Evolutionary conservation across 2,113 vertebrate genomes (phyloP).

Genomic region (Heterochromis multidens): DNA sequence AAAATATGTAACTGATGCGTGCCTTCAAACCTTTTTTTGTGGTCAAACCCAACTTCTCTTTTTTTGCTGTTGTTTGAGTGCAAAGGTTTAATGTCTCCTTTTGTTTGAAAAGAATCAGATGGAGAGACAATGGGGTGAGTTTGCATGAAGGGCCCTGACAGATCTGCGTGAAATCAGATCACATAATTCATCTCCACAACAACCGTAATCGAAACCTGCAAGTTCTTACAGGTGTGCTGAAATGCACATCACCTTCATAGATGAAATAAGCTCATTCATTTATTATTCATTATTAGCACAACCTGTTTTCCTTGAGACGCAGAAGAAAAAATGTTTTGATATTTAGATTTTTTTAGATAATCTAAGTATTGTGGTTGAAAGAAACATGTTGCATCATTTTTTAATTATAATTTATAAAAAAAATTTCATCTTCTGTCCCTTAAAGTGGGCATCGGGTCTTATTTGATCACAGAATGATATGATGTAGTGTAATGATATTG

Average conservation of each 20-base stretch:
- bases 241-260: background rate
- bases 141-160: too few relatives aligned
- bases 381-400: background rate
- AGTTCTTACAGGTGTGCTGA: background rate
- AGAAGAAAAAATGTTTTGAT: background rate
- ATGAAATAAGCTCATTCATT: background rate
- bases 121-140: too few relatives aligned
- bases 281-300: background rate
- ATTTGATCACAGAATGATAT: too few relatives aligned
- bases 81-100: too few relatives aligned
- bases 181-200: background rate
- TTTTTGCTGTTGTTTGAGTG: too few relatives aligned
- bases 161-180: background rate
- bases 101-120: too few relatives aligned
- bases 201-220: background rate
- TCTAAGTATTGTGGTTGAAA: background rate
- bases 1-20: too few relatives aligned
- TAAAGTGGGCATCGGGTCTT: background rate
- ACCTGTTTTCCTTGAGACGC: background rate
- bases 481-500: too few relatives aligned
- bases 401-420: background rate
- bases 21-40: too few relatives aligned
- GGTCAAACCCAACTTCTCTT: too few relatives aligned
- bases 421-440: background rate
- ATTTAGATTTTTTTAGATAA: too few relatives aligned